Base-by-base conservation (phyloP, 2,113 vertebrate genomes). In the Talpa occidentalis region DNA sequence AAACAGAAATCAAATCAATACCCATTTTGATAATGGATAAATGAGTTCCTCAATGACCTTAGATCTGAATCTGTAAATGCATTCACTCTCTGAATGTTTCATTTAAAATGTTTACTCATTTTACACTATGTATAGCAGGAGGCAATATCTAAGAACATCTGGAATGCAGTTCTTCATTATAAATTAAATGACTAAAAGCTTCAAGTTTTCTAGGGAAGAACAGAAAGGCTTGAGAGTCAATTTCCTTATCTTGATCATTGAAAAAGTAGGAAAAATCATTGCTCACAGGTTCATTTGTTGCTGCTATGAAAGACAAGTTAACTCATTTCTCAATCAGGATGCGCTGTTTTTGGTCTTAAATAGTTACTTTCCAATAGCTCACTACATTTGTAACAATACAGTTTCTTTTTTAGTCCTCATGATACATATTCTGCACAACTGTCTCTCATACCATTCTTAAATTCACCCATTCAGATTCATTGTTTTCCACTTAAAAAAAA, bases 91-190 rank as follows among this genome's bases (percentile, higher is more conserved):
- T 73, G 62, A 64, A 37, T 59, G 16, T 64, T 88, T 60, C 37
- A 56, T 22, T 30, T 73, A 87, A 90, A 91, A 32, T 91, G 79
- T 42, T 67, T 24, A 89, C 67, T 67, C 77, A n/a, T 69, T 70
- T 37, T 30, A 72, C 4, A 87, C 14, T 26, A 9, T 22, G 4
- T 54, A 69, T 52, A 85, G 5, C 40, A 69, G 40, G 7, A 86
- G 35, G 60, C 15, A 60, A 56, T 47, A 17, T 42, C 60, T 80
- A 66, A 93, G 52, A 93, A 83, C 11, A 44, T 35, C 28, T 22
- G 0, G 7, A 47, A 64, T 42, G 54, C 24, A 78, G 22, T 14
- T 69, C 49, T 14, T 69, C 42, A 72, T 26, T 52, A 59, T 9
- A 37, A 78, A 49, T 37, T 66, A 85, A 81, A n/a, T 52, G 67